A percentile compares a stretch with the other conserved stretches of the same genome.
Conservation (phyloP, 2,888 invertebrate genomes). For the Acheta domesticus region DNA sequence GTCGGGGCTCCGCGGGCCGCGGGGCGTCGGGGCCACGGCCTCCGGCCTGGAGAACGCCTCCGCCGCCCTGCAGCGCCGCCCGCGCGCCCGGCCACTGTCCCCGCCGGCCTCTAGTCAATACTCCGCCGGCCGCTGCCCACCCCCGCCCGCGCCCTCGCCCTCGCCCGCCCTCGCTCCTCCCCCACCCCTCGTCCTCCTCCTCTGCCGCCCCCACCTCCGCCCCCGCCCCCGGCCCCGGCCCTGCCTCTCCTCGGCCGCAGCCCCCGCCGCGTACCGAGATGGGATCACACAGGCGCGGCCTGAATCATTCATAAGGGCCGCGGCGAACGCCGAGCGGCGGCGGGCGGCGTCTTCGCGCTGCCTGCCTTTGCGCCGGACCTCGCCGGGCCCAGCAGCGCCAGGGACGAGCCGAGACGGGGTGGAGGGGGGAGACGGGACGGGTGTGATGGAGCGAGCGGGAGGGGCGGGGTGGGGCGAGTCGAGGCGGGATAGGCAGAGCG, state of each 20-base stretch:
- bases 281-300: conserved; percentile 11
- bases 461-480: no score
- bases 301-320: conserved; percentile 2
- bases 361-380: not conserved
- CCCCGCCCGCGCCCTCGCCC: no score
- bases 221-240: not conserved
- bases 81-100: not conserved
- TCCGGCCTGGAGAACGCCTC: not conserved
- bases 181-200: not conserved
- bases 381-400: not conserved
- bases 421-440: not conserved
- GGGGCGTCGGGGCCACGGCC: no score
- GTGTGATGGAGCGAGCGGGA: not conserved
- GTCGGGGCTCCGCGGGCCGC: no score
- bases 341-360: not conserved
- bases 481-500: no score
- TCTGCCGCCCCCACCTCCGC: not conserved
- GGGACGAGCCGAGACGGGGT: not conserved
- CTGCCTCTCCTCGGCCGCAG: not conserved
- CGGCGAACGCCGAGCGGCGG: not conserved
- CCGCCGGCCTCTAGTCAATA: not conserved
- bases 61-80: not conserved
- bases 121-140: not conserved
- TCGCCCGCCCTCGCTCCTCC: not conserved
- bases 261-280: not conserved